These are phyloP conservation scores for Drosophila yakuba DNA, from an alignment of 1,140 invertebrate genomes.

Conservation along the genomic window DNA sequence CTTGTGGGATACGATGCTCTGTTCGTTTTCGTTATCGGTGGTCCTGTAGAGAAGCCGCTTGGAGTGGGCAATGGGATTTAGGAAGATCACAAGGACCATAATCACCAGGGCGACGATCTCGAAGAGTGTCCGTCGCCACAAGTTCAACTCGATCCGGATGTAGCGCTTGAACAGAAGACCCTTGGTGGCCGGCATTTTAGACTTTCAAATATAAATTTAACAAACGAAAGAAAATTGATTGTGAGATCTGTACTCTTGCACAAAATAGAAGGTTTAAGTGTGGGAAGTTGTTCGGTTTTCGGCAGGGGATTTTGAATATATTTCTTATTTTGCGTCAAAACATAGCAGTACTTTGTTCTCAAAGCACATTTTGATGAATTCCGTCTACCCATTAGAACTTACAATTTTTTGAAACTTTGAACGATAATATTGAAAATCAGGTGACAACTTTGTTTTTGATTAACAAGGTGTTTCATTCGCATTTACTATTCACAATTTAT, in stretches of 20 bases:
- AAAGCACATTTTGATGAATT: slow-evolving; percentile 18
- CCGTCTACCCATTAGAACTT: neutral
- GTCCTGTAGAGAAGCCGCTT: slow-evolving; percentile 47
- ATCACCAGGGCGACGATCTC: slow-evolving; percentile 51
- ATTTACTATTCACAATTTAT: too few species aligned
- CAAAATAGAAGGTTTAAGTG: slow-evolving; percentile 1
- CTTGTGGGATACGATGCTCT: slow-evolving; percentile 38
- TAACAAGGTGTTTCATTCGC: too few species aligned
- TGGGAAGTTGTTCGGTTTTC: neutral
- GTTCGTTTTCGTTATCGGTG: slow-evolving; percentile 18
- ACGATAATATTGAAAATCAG: neutral
- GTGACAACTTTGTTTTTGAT: too few species aligned
- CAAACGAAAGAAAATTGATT: neutral
- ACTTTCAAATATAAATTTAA: neutral
- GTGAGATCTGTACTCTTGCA: neutral
- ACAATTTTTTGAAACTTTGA: neutral
- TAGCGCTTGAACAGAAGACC: slow-evolving; percentile 61
- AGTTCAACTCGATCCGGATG: slow-evolving; percentile 46
- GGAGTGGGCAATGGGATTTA: slow-evolving; percentile 58
- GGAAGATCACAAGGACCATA: slow-evolving; percentile 54
- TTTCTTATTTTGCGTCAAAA: neutral
- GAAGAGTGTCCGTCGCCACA: slow-evolving; percentile 55
- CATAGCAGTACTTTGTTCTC: slow-evolving; percentile 3
- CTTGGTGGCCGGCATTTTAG: slow-evolving; percentile 60
- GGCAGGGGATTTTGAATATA: slow-evolving; percentile 17